Base-by-base conservation (phyloP, 2,888 invertebrate genomes). In the Volucella inflata region DNA sequence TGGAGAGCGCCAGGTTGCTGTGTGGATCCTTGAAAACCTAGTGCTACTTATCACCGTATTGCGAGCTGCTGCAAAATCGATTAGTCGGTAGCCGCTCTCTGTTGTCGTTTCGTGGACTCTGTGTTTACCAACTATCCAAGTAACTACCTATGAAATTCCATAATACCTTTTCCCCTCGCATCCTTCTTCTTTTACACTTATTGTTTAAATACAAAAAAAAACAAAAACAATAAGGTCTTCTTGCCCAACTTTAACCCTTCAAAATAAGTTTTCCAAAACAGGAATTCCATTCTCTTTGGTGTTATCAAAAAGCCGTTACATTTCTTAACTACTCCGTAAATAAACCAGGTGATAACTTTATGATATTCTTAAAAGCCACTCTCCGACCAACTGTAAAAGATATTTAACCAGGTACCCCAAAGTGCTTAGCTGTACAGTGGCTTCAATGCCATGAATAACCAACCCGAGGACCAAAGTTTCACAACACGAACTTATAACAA, bases 401-500 rank as follows among this genome's bases (percentile, higher is more conserved):
- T 48, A 36, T 48, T 68, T 42, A 42, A 59, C 59, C 65, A 71
- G 64, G 59, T 64, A 50, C 17, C 64, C 40, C 8, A 44, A 40
- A 30, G 17, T 12, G 30, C 44, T 59, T 71, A 14, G 21, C 38
- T 53, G 14, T 46, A 65, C 60, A 60, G 17, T 46, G 42, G 55
- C 30, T 6, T 46, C n/a, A 12, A 2, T 55, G 8, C 30, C 77
- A 51, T 65, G 21, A 44, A 9, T 21, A 42, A 30, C 30, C 30
- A 30, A 6, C 30, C 30, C 64, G 44, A 44, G 44, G 42, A 53
- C 46, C 40, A 53, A 65, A 71, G 51, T 78, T 64, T 36, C 17
- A 21, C 67, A 74, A 46, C 64, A 59, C 68, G 68, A 79, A 64
- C 75, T 79, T 74, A 65, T 75, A 75, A 75, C 74, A 79, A 84